Conservation (phyloP, 1,140 invertebrate species). For the Drosophila parvula region DNA sequence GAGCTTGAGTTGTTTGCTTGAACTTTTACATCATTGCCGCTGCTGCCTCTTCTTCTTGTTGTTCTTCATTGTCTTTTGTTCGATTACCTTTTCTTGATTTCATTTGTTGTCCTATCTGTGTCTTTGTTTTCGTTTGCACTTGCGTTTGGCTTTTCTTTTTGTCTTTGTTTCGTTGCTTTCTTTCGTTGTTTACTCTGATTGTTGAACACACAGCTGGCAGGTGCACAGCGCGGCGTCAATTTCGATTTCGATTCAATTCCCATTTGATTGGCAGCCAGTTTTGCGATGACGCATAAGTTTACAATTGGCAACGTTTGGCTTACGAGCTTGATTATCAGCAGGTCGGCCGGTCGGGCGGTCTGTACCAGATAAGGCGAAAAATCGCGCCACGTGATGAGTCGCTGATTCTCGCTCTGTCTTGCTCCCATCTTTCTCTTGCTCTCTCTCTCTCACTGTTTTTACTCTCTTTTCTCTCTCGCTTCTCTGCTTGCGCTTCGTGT, state of each 20-base stretch:
- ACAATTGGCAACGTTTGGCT: slow-evolving; percentile 58
- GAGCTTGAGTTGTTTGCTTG: slow-evolving; percentile 56
- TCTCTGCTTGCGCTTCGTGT: slow-evolving; percentile 28
- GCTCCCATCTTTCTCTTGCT: slow-evolving; percentile 10
- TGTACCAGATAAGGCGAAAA: slow-evolving; percentile 31
- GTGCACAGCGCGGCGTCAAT: slow-evolving; percentile 51
- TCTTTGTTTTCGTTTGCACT: slow-evolving; percentile 22
- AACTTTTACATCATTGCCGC: slow-evolving; percentile 55
- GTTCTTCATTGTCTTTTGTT: slow-evolving; percentile 27
- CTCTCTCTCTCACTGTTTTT: background rate
- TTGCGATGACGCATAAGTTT: slow-evolving; percentile 70
- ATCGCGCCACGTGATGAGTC: slow-evolving; percentile 32
- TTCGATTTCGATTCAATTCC: slow-evolving; percentile 40
- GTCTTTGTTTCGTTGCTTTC: slow-evolving; percentile 28
- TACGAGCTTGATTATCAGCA: slow-evolving; percentile 48
- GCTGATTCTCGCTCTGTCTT: slow-evolving; percentile 22
- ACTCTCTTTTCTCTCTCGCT: slow-evolving; percentile 17
- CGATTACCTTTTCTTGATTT: slow-evolving; percentile 44
- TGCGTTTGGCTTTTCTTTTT: slow-evolving; percentile 7
- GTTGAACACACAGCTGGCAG: slow-evolving; percentile 58
- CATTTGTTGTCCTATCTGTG: slow-evolving; percentile 29
- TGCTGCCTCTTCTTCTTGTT: slow-evolving; percentile 11
- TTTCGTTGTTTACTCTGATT: slow-evolving; percentile 53
- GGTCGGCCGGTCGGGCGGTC: slow-evolving; percentile 2
- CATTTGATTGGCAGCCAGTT: slow-evolving; percentile 72